These are phyloP conservation scores for Spodoptera frugiperda DNA, from an alignment of 1,140 invertebrate genomes.

Conservation along the genomic window DNA sequence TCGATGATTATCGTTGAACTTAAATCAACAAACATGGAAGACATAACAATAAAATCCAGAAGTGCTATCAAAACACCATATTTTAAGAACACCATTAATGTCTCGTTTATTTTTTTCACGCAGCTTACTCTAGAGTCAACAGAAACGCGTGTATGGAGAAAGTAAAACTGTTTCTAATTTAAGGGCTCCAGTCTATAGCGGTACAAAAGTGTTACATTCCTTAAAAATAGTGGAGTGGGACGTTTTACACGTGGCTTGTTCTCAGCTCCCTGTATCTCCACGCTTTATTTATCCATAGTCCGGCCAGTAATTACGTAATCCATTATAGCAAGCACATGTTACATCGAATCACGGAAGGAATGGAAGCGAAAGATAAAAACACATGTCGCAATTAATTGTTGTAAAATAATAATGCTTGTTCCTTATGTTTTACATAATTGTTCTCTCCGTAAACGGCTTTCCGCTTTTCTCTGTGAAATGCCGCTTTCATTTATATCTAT, in stretches of 20 bases:
- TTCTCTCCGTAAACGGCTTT: not conserved
- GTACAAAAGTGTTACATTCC: constrained; percentile 30
- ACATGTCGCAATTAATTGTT: constrained; percentile 23
- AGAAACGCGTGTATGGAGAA: constrained; percentile 24
- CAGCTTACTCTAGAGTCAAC: constrained; percentile 20
- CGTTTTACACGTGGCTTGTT: constrained; percentile 12
- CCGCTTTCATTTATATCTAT: no score
- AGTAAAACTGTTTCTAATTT: constrained; percentile 34
- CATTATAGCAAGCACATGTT: constrained; percentile 18
- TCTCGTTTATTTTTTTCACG: constrained; percentile 26
- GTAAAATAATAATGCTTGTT: constrained; percentile 2
- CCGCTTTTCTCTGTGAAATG: not conserved
- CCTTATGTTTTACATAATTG: no score
- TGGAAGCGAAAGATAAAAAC: constrained; percentile 7
- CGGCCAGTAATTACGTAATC: constrained; percentile 33
- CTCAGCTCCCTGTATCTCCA: constrained; percentile 1
- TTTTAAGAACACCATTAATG: constrained; percentile 45
- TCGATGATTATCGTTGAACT: not conserved
- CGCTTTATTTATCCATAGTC: constrained; percentile 23
- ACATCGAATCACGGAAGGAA: constrained; percentile 2
- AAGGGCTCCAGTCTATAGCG: constrained; percentile 27
- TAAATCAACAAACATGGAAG: constrained; percentile 16
- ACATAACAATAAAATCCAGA: constrained; percentile 24
- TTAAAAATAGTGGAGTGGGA: constrained; percentile 14
- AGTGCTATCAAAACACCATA: constrained; percentile 41